Conservation (phyloP, 2,888 invertebrate genomes). For the Caenorhabditis sp. region DNA sequence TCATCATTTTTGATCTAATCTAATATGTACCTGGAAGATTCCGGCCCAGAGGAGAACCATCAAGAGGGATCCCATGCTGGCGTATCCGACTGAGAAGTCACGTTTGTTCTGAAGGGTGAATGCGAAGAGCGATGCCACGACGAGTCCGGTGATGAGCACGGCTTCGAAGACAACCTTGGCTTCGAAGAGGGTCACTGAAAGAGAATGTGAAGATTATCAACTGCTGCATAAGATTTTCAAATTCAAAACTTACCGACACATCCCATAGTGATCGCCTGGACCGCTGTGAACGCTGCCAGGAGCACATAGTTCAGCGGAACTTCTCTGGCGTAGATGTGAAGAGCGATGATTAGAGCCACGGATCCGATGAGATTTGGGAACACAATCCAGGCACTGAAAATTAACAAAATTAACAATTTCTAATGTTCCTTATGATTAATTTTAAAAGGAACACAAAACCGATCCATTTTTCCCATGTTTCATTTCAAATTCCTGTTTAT, state of each 20-base stretch:
- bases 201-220: too few species aligned
- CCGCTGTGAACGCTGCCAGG: slow-evolving; percentile 88
- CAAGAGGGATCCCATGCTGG: slow-evolving; percentile 84
- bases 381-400: slow-evolving; percentile 84
- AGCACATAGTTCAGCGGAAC: slow-evolving; percentile 91
- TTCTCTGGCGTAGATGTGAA: slow-evolving; percentile 89
- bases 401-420: not conserved
- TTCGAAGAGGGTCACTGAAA: slow-evolving; percentile 89
- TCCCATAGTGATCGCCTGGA: slow-evolving; percentile 90
- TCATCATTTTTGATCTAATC: not conserved
- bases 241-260: slow-evolving; percentile 85
- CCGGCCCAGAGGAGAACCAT: slow-evolving; percentile 88
- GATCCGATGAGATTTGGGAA: slow-evolving; percentile 85
- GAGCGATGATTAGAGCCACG: slow-evolving; percentile 87
- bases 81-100: slow-evolving; percentile 90
- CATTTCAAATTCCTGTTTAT: slow-evolving; percentile 11
- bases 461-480: not conserved
- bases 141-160: slow-evolving; percentile 87
- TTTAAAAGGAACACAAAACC: slow-evolving; percentile 13
- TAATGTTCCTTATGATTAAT: slow-evolving; percentile 16
- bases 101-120: slow-evolving; percentile 92
- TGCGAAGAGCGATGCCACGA: slow-evolving; percentile 87
- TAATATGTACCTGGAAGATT: slow-evolving; percentile 85
- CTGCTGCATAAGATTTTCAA: too few species aligned
- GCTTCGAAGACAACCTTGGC: slow-evolving; percentile 90